These are phyloP conservation scores for Acanthiza pusilla DNA, from an alignment of 2,797 vertebrate genomes.

Conservation along the genomic window DNA sequence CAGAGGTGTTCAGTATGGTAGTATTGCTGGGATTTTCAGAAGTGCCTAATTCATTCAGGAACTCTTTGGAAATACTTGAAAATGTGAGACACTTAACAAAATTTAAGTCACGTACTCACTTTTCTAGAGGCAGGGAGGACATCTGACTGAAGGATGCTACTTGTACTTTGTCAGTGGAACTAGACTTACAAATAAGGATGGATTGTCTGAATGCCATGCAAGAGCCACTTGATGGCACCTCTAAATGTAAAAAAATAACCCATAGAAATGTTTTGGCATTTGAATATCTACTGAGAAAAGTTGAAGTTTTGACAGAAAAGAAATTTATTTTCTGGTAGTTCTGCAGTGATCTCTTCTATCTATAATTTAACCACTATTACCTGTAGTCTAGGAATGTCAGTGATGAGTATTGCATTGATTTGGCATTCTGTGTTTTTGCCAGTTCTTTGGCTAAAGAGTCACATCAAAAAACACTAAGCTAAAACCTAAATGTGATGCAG, in stretches of 20 bases:
- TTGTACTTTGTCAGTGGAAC: neutral
- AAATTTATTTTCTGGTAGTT: neutral
- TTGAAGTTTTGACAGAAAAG: neutral
- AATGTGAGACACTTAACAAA: neutral
- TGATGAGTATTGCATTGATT: neutral
- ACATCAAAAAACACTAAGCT: neutral
- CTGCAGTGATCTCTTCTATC: neutral
- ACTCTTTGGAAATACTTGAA: neutral
- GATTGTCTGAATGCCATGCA: neutral
- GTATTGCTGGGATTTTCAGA: neutral
- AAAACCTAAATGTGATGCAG: neutral
- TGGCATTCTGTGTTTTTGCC: neutral
- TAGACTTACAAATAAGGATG: neutral
- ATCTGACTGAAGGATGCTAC: neutral
- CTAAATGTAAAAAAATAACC: neutral
- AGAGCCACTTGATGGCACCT: neutral
- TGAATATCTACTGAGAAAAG: neutral
- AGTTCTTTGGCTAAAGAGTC: neutral
- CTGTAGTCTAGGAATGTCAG: neutral
- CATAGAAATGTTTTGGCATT: neutral
- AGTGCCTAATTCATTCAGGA: neutral
- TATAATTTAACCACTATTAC: neutral
- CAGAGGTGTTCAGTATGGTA: neutral
- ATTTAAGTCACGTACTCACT: fast-evolving
- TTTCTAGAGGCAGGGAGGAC: neutral